Percentiles rank a stretch among this genome's conserved stretches.
phyloP scores from a whole-genome alignment of 2,113 vertebrate genomes.

The Indicator maculatus region DNA sequence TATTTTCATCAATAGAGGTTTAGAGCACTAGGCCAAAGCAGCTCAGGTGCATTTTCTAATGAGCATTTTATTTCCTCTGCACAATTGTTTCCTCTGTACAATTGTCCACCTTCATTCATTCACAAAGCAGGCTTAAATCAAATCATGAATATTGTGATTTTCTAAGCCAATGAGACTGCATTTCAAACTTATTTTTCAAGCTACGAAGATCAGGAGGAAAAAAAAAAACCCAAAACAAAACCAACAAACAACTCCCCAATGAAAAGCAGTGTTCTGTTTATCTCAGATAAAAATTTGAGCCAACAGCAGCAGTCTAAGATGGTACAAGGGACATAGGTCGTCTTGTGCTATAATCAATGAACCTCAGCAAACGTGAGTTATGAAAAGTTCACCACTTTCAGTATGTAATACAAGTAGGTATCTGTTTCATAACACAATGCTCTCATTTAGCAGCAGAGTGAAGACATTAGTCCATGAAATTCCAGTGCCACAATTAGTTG shows the following conservation, averaged over 20 bases:
- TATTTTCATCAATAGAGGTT: not conserved
- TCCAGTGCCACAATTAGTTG: not conserved
- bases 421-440: not conserved
- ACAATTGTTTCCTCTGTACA: not conserved
- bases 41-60: not conserved
- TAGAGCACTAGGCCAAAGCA: not conserved
- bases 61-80: not conserved
- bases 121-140: not conserved
- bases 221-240: not conserved
- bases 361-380: not conserved
- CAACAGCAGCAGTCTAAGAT: not conserved
- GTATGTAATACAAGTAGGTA: not conserved
- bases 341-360: not conserved
- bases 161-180: not conserved
- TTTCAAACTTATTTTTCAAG: not conserved
- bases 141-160: not conserved
- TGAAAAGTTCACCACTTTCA: not conserved
- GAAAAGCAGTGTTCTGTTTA: not conserved
- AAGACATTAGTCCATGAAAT: not conserved
- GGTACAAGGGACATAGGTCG: accelerated
- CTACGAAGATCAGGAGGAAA: not conserved
- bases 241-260: not conserved
- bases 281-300: not conserved
- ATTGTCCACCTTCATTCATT: not conserved
- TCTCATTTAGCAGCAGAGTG: not conserved